A percentile compares a stretch with the other conserved stretches of the same genome.
These are phyloP conservation scores for Nesospiza acunhae DNA, from an alignment of 2,113 vertebrate genomes.

Conservation along the genomic window DNA sequence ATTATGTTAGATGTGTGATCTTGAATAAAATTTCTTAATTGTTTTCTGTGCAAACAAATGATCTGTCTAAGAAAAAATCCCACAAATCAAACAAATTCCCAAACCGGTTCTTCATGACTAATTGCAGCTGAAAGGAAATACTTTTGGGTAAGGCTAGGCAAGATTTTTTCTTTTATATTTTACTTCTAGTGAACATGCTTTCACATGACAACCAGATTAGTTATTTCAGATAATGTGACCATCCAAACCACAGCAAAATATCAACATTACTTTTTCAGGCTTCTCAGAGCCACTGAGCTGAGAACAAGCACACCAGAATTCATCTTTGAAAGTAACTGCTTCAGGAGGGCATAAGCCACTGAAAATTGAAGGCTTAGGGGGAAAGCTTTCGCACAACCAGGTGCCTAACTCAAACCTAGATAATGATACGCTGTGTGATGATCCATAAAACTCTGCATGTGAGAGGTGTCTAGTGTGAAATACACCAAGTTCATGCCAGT, in stretches of 20 bases:
- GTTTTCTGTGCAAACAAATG: neutral
- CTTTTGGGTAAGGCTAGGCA: neutral
- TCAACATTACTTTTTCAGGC: neutral
- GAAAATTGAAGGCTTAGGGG: slow-evolving; percentile 12
- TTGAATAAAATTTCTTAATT: neutral
- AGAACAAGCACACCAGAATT: neutral
- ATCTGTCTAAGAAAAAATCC: neutral
- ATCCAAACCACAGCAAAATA: neutral
- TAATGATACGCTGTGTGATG: neutral
- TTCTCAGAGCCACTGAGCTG: neutral
- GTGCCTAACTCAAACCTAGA: neutral
- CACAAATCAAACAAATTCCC: neutral
- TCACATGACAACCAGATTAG: neutral
- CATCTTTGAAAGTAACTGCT: neutral
- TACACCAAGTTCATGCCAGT: neutral
- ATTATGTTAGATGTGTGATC: neutral
- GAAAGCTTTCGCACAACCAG: neutral
- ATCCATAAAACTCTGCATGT: neutral
- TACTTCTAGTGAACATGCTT: neutral
- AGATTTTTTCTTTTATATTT: neutral
- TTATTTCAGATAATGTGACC: neutral
- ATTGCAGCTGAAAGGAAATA: neutral
- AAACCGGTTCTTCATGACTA: neutral
- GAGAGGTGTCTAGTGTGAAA: neutral
- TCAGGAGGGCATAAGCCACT: neutral